phyloP scores from a whole-genome alignment of 1,140 invertebrate species.

The Hormaphis cornu region DNA sequence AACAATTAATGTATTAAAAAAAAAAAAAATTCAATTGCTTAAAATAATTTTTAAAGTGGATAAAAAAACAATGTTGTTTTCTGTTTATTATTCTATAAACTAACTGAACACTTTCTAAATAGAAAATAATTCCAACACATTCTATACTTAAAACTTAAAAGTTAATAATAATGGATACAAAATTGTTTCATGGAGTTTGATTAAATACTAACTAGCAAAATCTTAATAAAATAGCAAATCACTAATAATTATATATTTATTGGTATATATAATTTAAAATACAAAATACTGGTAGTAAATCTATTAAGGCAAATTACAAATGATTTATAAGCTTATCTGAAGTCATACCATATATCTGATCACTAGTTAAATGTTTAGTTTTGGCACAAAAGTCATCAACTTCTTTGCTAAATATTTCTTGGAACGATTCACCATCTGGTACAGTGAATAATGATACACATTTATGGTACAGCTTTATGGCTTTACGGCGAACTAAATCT shows the following conservation, averaged over 20 bases:
- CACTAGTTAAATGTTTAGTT: conserved; percentile 49
- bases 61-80: no score
- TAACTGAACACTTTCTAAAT: neutral
- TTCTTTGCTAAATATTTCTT: conserved; percentile 50
- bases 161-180: neutral
- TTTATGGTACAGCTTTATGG: conserved; percentile 53
- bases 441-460: conserved; percentile 49
- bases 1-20: no score
- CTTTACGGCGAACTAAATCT: conserved; percentile 52
- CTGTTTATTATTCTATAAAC: no score
- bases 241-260: no score
- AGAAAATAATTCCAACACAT: no score
- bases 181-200: neutral
- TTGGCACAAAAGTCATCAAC: conserved; percentile 48
- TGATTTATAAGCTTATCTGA: conserved; percentile 41
- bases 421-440: conserved; percentile 48
- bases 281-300: neutral
- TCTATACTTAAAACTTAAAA: no score
- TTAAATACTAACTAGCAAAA: no score
- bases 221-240: no score
- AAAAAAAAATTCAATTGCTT: no score
- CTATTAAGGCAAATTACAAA: neutral
- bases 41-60: no score
- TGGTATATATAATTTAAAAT: no score
- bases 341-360: conserved; percentile 47